phyloP scores from a whole-genome alignment of 2,888 invertebrate species.

The Aspidiotus destructor region DNA sequence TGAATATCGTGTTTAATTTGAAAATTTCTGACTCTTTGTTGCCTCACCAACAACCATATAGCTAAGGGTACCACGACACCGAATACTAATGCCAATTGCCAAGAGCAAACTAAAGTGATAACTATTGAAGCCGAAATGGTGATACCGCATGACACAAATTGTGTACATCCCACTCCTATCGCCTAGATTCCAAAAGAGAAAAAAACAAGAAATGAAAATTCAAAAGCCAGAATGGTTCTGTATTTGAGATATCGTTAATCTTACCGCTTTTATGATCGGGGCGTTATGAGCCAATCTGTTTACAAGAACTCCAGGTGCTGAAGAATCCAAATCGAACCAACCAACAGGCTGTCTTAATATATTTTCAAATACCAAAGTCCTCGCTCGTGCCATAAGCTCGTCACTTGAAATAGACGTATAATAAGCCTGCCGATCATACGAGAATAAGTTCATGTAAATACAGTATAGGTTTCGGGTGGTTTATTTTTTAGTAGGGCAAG shows the following conservation, averaged over 20 bases:
- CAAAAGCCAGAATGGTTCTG: no score
- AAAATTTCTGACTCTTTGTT: slow-evolving; percentile 42
- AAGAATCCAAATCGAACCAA: slow-evolving; percentile 43
- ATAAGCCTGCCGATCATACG: no score
- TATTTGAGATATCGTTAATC: slow-evolving; percentile 17
- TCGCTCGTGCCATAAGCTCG: slow-evolving; percentile 39
- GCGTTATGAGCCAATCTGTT: slow-evolving; percentile 44
- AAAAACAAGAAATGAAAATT: no score
- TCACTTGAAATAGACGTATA: slow-evolving; percentile 39
- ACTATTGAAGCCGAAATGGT: slow-evolving; percentile 41
- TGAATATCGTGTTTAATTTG: slow-evolving; percentile 44
- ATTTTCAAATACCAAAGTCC: slow-evolving; percentile 43
- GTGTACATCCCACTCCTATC: slow-evolving; percentile 43
- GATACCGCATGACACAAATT: slow-evolving; percentile 41
- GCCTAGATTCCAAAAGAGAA: slow-evolving; percentile 39
- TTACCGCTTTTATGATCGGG: slow-evolving; percentile 43
- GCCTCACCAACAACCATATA: slow-evolving; percentile 42
- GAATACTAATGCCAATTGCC: slow-evolving; percentile 42
- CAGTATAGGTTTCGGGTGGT: no score
- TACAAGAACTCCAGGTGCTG: slow-evolving; percentile 42
- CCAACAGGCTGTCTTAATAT: slow-evolving; percentile 43
- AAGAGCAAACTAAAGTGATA: slow-evolving; percentile 41
- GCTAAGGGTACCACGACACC: slow-evolving; percentile 42
- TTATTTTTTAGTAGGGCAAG: not conserved
- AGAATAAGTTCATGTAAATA: no score